Conservation (phyloP, 2,888 invertebrate genomes). For the Melieria picta region DNA sequence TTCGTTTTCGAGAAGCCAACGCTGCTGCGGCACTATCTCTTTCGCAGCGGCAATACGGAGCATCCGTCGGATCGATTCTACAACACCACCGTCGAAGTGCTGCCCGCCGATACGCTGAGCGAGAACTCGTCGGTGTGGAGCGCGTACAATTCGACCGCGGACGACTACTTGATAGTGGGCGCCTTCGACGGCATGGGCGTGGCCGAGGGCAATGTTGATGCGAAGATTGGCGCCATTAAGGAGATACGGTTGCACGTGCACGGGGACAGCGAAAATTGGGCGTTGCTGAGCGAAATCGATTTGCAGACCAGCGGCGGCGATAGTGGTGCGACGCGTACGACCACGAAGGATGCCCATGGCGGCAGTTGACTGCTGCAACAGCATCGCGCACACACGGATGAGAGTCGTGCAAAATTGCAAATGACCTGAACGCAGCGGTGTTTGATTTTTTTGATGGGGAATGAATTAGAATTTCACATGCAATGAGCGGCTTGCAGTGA, state of each 20-base stretch:
- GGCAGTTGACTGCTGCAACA: slow-evolving; percentile 29
- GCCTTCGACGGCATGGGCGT: slow-evolving; percentile 84
- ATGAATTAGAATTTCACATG: too few relatives aligned
- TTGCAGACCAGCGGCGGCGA: slow-evolving; percentile 69
- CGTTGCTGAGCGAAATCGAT: slow-evolving; percentile 81
- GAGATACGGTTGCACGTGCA: slow-evolving; percentile 82
- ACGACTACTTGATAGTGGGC: slow-evolving; percentile 77
- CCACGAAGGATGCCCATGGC: background rate
- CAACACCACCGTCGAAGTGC: slow-evolving; percentile 85
- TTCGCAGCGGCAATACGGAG: slow-evolving; percentile 89
- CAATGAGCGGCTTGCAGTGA: too few relatives aligned
- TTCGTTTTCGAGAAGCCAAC: slow-evolving; percentile 81
- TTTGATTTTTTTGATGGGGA: too few relatives aligned
- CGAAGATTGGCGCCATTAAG: slow-evolving; percentile 74
- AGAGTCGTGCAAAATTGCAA: too few relatives aligned
- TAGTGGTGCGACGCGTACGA: background rate
- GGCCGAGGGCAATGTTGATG: slow-evolving; percentile 77
- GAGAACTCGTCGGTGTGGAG: slow-evolving; percentile 67
- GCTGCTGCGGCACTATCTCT: slow-evolving; percentile 73
- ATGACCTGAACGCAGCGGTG: too few relatives aligned
- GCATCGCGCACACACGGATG: background rate
- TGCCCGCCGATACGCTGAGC: slow-evolving; percentile 70
- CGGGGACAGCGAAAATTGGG: slow-evolving; percentile 87
- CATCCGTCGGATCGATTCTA: slow-evolving; percentile 89
- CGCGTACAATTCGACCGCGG: slow-evolving; percentile 72